Conservation (phyloP, 2,797 vertebrate genomes). For the Telmatherina bonti region DNA sequence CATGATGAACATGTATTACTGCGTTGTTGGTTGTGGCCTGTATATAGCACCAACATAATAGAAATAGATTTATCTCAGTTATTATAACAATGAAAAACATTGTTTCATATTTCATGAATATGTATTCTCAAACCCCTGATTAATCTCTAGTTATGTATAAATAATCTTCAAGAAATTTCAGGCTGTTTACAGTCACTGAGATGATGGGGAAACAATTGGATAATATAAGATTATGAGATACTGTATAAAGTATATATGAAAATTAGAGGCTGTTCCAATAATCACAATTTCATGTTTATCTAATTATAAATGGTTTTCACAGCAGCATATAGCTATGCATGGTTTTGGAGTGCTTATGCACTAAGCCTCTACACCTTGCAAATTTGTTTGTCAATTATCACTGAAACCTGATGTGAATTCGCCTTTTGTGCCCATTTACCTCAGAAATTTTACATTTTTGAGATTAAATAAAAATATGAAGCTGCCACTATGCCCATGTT, state of each 20-base stretch:
- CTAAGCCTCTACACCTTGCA: slow-evolving; percentile 60
- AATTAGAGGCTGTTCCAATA: slow-evolving; percentile 49
- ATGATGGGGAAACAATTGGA: slow-evolving; percentile 24
- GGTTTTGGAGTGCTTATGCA: slow-evolving; percentile 61
- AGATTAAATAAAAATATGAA: slow-evolving; percentile 74
- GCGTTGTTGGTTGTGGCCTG: slow-evolving; percentile 51
- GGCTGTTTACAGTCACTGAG: slow-evolving; percentile 34
- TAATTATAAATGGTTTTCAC: slow-evolving; percentile 47
- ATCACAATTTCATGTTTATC: slow-evolving; percentile 66
- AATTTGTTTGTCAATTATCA: slow-evolving; percentile 52
- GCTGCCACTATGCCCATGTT: slow-evolving; percentile 23
- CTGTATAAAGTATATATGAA: slow-evolving; percentile 39
- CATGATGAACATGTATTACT: slow-evolving; percentile 47
- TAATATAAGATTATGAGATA: slow-evolving; percentile 22
- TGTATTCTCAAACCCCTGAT: slow-evolving; percentile 44
- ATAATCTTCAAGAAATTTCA: slow-evolving; percentile 40
- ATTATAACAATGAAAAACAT: slow-evolving; percentile 40
- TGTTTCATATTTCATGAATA: slow-evolving; percentile 56
- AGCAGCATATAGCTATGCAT: slow-evolving; percentile 73
- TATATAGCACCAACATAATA: slow-evolving; percentile 64
- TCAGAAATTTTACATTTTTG: slow-evolving; percentile 59
- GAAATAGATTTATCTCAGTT: slow-evolving; percentile 47
- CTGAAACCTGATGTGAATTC: slow-evolving; percentile 71
- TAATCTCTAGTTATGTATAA: slow-evolving; percentile 44
- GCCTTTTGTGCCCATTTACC: slow-evolving; percentile 78